Evolutionary conservation across 53 echinoderm and acorn worm genomes (phyloP).

Genomic region (Patiria pectinifera): DNA sequence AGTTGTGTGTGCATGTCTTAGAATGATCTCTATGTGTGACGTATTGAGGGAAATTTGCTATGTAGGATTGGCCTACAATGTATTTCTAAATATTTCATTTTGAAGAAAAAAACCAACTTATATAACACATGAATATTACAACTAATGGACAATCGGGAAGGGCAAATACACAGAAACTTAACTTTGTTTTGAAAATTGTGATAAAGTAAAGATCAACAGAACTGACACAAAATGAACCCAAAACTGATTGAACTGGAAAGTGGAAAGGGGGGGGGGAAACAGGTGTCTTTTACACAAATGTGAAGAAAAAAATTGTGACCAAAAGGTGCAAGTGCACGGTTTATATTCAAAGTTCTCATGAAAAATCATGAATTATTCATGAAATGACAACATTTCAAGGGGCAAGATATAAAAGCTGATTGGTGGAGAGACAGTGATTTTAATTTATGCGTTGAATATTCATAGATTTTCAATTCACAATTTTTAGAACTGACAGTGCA

Average conservation of each 20-base stretch:
- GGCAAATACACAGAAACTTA: neutral
- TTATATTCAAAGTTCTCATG: neutral
- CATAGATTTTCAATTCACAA: no score
- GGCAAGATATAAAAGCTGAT: no score
- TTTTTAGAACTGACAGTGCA: no score
- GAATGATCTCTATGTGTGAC: no score
- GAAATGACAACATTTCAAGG: neutral
- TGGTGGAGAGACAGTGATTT: no score
- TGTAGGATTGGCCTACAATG: no score
- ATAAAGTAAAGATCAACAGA: neutral
- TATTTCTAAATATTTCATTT: no score
- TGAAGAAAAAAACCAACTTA: no score
- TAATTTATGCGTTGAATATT: no score
- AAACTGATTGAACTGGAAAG: neutral
- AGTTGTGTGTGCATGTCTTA: no score
- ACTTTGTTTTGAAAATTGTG: neutral
- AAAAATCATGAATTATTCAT: neutral
- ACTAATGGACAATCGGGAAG: neutral
- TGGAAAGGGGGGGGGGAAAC: neutral
- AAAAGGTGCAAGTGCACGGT: neutral
- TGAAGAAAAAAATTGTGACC: neutral
- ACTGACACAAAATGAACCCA: conserved; percentile 14
- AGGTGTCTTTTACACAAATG: neutral
- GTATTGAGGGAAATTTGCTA: no score
- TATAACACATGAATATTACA: no score